Base-by-base conservation (phyloP, 2,113 vertebrate species). In the Australoheros scitulus region DNA sequence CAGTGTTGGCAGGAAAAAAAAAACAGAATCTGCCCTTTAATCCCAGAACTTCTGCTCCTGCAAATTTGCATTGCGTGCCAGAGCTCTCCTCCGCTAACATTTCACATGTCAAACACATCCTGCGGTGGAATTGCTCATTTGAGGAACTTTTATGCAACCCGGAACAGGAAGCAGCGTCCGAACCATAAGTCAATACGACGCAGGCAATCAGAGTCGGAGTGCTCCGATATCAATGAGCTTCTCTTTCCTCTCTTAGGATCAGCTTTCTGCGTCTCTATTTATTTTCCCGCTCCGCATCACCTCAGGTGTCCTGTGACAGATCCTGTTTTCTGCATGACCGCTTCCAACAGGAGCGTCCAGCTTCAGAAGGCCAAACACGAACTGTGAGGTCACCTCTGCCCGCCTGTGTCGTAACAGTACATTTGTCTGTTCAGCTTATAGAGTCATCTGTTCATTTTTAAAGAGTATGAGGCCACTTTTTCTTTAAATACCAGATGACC, bases 281-380 rank as follows among this genome's bases (percentile, higher is more conserved):
- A 72, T 75, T 41, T 64, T 34, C 72, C 63, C 11, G 22, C 78
- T 61, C 32, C 41, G n/a, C 77, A 2, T 58, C 75, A 74, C 81
- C 58, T 86, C 76, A 78, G 86, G 70, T 89, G 77, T 91, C 79
- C 34, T 59, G 63, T 92, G 81, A 90, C 91, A 85, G 41, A 65
- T 83, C 76, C 58, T 36, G 80, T 85, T 87, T 89, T 87, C 82
- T 61, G 68, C 80, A 55, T 77, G 74, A 70, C 26, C 75, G 43
- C 26, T 74, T 87, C 63, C 59, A 56, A 36, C 36, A 18, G 75
- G 38, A 59, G 57, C 18, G 17, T 85, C 81, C 3, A 24, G 70
- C 43, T 55, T 38, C n/a, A 63, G 50, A 61, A 50, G 2, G 55
- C 77, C 65, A 64, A 86, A 84, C 57, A 22, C 8, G 10, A 3